Percentiles rank a stretch among this genome's conserved stretches.
Conservation (phyloP, 2,888 invertebrate genomes). For the Acronicta alni region DNA sequence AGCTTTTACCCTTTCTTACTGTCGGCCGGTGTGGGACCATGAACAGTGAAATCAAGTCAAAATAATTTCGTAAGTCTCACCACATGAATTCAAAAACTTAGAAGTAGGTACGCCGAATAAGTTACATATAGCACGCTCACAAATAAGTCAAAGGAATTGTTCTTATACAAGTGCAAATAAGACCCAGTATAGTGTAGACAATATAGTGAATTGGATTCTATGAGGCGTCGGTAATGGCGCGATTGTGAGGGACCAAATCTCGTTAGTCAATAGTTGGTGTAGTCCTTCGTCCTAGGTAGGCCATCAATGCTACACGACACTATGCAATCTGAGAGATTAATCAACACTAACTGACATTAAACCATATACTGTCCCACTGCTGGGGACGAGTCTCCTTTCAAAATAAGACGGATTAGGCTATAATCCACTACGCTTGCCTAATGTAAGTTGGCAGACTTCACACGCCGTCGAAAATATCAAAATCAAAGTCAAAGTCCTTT, state of each 20-base stretch:
- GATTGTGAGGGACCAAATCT: conserved; percentile 74
- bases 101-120: background rate
- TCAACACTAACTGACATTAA: no score
- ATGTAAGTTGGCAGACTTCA: no score
- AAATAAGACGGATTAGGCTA: no score
- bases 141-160: conserved; percentile 3
- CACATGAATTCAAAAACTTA: background rate
- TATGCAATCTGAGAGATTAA: background rate
- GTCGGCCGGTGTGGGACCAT: no score
- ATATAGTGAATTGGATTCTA: conserved; percentile 70
- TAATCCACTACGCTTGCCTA: no score
- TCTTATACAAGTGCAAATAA: conserved; percentile 28
- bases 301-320: background rate
- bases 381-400: no score
- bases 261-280: conserved; percentile 66
- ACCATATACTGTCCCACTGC: no score
- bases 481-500: no score
- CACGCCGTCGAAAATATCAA: no score
- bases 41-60: no score
- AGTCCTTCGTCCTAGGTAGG: conserved; percentile 12
- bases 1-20: no score
- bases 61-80: background rate
- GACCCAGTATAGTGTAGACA: conserved; percentile 54
- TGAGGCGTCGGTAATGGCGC: conserved; percentile 69
- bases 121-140: background rate